Conservation (phyloP, 2,888 invertebrate species). For the Mythimna vitellina region DNA sequence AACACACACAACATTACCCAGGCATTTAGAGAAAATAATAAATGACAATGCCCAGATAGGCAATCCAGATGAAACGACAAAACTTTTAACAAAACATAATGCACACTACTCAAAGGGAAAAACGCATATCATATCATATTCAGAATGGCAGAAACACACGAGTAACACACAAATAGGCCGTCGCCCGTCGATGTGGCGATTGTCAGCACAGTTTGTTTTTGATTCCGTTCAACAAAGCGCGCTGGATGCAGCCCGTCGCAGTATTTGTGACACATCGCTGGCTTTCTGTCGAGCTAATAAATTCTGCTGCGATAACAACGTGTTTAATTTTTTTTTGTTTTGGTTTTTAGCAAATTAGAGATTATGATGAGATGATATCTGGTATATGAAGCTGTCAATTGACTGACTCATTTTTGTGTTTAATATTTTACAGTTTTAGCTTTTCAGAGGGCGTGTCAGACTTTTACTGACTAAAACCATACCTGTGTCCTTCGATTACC, state of each 20-base stretch:
- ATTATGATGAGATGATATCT: not conserved
- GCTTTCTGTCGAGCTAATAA: conserved; percentile 65
- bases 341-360: not conserved
- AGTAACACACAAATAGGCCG: conserved; percentile 59
- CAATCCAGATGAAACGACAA: conserved; percentile 28
- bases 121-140: conserved; percentile 52
- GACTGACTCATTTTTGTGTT: no score
- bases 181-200: conserved; percentile 69
- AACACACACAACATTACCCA: not conserved
- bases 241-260: conserved; percentile 73
- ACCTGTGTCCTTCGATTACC: no score
- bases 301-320: conserved; percentile 49
- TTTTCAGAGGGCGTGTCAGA: no score
- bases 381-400: not conserved
- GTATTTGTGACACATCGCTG: conserved; percentile 82
- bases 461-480: no score
- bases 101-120: conserved; percentile 53
- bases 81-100: conserved; percentile 45
- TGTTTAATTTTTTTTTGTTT: conserved; percentile 45
- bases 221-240: conserved; percentile 83
- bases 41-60: not conserved
- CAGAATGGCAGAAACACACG: conserved; percentile 49
- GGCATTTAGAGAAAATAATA: not conserved
- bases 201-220: conserved; percentile 80
- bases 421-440: no score